Percentiles rank a stretch among this genome's conserved stretches.
Conservation (phyloP, 2,113 vertebrate species). For the Scomber japonicus region DNA sequence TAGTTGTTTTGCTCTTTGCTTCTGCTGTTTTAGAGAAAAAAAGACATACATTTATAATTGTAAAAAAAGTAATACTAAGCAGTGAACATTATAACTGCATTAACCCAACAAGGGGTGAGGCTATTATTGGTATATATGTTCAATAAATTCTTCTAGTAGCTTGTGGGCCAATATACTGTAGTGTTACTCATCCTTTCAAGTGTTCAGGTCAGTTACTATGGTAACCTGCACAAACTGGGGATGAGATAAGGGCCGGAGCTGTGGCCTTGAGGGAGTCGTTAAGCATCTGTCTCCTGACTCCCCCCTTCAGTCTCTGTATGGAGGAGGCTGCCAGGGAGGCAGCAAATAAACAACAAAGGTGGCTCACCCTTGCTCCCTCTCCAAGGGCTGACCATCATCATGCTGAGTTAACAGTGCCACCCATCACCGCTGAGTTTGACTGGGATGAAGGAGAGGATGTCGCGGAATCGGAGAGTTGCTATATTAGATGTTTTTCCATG, state of each 20-base stretch:
- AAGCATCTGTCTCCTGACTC: conserved; percentile 86
- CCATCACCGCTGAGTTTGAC: conserved; percentile 59
- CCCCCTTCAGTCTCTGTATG: conserved; percentile 71
- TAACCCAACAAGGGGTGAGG: conserved; percentile 41
- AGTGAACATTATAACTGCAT: conserved; percentile 27
- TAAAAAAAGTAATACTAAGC: conserved; percentile 9
- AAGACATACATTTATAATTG: neutral
- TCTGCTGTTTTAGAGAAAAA: neutral
- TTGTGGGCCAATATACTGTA: conserved; percentile 69
- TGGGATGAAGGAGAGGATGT: conserved; percentile 33
- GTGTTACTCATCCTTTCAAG: conserved; percentile 77
- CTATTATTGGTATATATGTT: conserved; percentile 54
- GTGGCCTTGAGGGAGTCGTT: conserved; percentile 85
- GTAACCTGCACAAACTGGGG: conserved; percentile 84
- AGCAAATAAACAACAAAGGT: conserved; percentile 81
- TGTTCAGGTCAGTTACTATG: conserved; percentile 84
- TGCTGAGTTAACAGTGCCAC: conserved; percentile 70
- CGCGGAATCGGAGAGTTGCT: conserved; percentile 20
- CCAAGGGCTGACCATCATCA: conserved; percentile 77
- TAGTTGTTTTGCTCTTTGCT: neutral
- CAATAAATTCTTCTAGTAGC: conserved; percentile 68
- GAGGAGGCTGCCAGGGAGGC: conserved; percentile 69
- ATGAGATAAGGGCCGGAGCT: conserved; percentile 84
- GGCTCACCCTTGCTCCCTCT: conserved; percentile 72
- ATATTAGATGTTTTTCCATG: neutral